These are phyloP conservation scores for Pomatorhinus ruficollis DNA, from an alignment of 2,113 vertebrate genomes.

Conservation along the genomic window DNA sequence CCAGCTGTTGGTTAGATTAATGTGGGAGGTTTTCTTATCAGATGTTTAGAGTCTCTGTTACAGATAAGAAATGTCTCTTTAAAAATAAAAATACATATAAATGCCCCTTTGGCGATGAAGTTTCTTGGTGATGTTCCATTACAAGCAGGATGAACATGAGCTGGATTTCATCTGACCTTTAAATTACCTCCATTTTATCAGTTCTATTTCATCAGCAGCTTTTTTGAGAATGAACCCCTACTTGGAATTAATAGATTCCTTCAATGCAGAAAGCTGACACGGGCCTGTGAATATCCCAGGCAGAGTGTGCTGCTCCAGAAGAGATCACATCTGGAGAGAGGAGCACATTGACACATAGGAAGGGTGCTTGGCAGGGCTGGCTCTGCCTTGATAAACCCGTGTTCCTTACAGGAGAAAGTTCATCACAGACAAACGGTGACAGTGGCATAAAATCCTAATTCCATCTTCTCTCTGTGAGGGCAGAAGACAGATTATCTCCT, in stretches of 20 bases:
- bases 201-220: slow-evolving; percentile 39
- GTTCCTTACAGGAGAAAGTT: neutral
- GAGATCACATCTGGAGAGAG: neutral
- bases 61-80: slow-evolving; percentile 8
- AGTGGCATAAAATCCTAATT: neutral
- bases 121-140: slow-evolving; percentile 24
- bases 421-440: neutral
- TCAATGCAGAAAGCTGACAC: neutral
- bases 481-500: neutral
- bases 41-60: neutral
- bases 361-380: neutral
- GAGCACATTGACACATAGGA: neutral
- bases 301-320: neutral
- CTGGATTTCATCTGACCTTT: slow-evolving; percentile 65
- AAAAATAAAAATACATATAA: slow-evolving; percentile 3
- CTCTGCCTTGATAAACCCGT: neutral
- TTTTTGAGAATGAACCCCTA: slow-evolving; percentile 4
- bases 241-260: slow-evolving; percentile 54
- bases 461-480: neutral
- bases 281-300: neutral
- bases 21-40: slow-evolving; percentile 38
- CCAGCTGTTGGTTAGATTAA: slow-evolving; percentile 10
- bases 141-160: slow-evolving; percentile 17
- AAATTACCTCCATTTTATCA: slow-evolving; percentile 59
- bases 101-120: neutral